Percentiles rank a stretch among this genome's conserved stretches.
Evolutionary conservation across 2,888 invertebrate genomes (phyloP).

Genomic region (Sesia apiformis): DNA sequence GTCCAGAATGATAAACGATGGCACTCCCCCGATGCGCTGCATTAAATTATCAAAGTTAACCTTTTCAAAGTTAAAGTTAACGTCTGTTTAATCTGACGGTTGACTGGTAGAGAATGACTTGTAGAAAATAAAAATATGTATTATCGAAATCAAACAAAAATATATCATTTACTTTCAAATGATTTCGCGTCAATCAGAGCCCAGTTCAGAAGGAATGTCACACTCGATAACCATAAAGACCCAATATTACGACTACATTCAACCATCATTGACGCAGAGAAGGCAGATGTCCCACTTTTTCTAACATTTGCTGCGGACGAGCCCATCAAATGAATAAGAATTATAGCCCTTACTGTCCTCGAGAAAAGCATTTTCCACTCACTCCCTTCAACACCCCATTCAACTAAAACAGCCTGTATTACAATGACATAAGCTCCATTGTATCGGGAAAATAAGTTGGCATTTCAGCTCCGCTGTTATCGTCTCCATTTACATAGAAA

Average conservation of each 20-base stretch:
- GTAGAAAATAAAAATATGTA: too few species aligned
- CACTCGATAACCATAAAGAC: background rate
- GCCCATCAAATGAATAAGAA: background rate
- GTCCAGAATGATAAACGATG: too few species aligned
- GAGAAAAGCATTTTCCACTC: background rate
- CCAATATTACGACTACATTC: background rate
- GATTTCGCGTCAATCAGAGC: background rate
- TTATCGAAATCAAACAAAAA: too few species aligned
- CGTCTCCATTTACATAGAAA: slow-evolving; percentile 37
- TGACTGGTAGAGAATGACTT: too few species aligned
- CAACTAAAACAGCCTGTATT: background rate
- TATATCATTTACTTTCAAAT: too few species aligned
- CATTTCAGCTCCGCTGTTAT: slow-evolving; percentile 10
- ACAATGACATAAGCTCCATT: background rate
- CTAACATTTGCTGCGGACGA: background rate
- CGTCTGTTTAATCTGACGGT: too few species aligned
- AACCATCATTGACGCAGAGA: background rate
- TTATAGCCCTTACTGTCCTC: background rate
- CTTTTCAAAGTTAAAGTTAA: too few species aligned
- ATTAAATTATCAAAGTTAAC: too few species aligned
- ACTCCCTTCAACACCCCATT: background rate
- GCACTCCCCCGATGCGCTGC: too few species aligned
- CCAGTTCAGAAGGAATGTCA: background rate
- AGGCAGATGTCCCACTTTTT: background rate
- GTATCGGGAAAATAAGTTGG: background rate